Percentiles rank a stretch among this genome's conserved stretches.
Evolutionary conservation across 2,888 invertebrate species (phyloP).

Genomic region (Fabriciana adippe): DNA sequence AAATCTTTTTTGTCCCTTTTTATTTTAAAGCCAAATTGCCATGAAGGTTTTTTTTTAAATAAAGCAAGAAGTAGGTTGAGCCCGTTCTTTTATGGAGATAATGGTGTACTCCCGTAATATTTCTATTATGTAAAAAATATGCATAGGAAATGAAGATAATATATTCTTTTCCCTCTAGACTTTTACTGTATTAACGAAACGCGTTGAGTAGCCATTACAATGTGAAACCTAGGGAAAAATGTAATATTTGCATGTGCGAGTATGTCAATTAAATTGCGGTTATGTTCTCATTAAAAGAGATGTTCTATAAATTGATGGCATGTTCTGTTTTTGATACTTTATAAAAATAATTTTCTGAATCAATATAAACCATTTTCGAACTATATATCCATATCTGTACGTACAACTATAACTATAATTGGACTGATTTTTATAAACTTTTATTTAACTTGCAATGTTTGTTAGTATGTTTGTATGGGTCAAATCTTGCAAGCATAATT

Average conservation of each 20-base stretch:
- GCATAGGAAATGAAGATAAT: not conserved
- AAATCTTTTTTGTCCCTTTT: no score
- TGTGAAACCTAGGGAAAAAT: conserved; percentile 3
- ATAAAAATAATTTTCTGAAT: not conserved
- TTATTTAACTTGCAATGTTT: no score
- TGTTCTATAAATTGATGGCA: not conserved
- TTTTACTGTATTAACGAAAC: conserved; percentile 7
- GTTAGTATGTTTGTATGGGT: no score
- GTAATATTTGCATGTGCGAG: conserved; percentile 1
- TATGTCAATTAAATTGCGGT: not conserved
- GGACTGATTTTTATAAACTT: not conserved
- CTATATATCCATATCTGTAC: no score
- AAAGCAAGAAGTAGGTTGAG: no score
- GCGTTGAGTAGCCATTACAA: conserved; percentile 10
- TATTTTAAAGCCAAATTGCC: no score
- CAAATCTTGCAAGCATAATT: no score
- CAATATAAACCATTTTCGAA: not conserved
- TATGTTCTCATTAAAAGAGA: not conserved
- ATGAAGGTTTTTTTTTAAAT: no score
- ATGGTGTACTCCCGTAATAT: no score
- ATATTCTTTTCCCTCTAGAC: not conserved
- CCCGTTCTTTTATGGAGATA: no score
- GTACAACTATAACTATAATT: not conserved
- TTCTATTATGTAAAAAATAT: not conserved
- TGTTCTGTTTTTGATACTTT: conserved; percentile 1